Evolutionary conservation across 1,140 invertebrate genomes (phyloP), one percentile per base, ranked within the genome.

Genomic region (Notospermus geniculatus): DNA sequence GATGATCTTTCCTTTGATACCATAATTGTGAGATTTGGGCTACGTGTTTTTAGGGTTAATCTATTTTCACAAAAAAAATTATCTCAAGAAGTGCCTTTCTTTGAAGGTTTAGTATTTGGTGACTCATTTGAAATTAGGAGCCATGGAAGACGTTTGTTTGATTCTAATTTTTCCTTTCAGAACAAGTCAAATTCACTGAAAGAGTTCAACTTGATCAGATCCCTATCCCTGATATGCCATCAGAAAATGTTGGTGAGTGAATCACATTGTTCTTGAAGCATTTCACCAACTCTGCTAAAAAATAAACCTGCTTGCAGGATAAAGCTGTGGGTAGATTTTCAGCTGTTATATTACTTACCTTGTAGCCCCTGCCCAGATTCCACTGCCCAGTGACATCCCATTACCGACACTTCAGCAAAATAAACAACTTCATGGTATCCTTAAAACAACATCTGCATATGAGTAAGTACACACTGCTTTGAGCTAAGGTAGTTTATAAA

Each of bases 151-250:
- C 29, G 50, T 45, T 32, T 56, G 22, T 59, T 27, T 32, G 56
- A 62, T 53, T 29, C 30, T 45, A 55, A 25, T 19, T 52, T 36
- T 60, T 59, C 28, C 60, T 63, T 71, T 50, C 67, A 83, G 94
- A 98, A 80, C 93, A 94, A 64, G 95, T 98, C 0, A 83, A 84
- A 56, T 91, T 92, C 84, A 94, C 95, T 9, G 93, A 98, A 77
- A 90, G 92, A 76, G 94, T 97, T 1, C 90, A 91, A 82, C 86
- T 98, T n/a, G 93, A 97, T 83, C 93, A 98, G 79, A 98, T 98
- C 83, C 94, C 94, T 9, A 81, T 98, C 60, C 94, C 94, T 30
- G 85, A 89, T 50, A 64, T 82, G 73, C 77, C 78, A 43, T 65
- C 68, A 28, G 74, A 78, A 15, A 58, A 2, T 23, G 22, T 39